Base-by-base conservation (phyloP, 2,797 vertebrate genomes). In the Podarcis siculus region DNA sequence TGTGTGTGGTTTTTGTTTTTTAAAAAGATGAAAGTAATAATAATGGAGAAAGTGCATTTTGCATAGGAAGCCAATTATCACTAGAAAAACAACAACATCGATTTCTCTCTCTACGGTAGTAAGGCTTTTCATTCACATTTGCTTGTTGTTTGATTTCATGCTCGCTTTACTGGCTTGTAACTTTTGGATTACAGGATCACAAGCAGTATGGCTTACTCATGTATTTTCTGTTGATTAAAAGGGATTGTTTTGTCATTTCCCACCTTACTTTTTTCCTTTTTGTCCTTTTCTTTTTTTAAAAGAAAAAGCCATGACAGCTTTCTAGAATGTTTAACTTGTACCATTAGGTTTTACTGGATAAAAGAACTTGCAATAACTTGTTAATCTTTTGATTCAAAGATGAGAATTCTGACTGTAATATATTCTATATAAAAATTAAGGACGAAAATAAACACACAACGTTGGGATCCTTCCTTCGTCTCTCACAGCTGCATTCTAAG, bases 311-410 rank as follows among this genome's bases (percentile, higher is more conserved):
- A 93, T 90, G 94, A 95, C 93, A 93, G 96, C 93, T 97, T 96
- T 97, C 94, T 96, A 96, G 94, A 95, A 95, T 91, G 93, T 91
- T 95, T 92, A 92, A 92, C 58, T 92, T 92, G 91, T 86, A 94
- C 92, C 5, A 55, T 89, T 95, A 95, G 93, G 92, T 91, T 94
- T 15, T 93, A 94, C 37, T 92, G 95, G 95, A 89, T 95, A 90
- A 93, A 81, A 80, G 35, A 94, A 94, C 82, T 73, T 94, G 96
- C 97, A 97, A 95, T 97, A 96, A 97, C 92, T 96, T 95, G 96
- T 94, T 94, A 82, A 94, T 77, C 90, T 97, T 96, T 94, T 92
- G 94, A 95, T 94, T 95, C 96, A 95, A 95, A 96, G 93, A 93
- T 90, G 94, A 95, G 92, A 94, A 95, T 87, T 95, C 94, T 93